Conservation (phyloP, 2,797 vertebrate genomes). For the Lagorchestes hirsutus region DNA sequence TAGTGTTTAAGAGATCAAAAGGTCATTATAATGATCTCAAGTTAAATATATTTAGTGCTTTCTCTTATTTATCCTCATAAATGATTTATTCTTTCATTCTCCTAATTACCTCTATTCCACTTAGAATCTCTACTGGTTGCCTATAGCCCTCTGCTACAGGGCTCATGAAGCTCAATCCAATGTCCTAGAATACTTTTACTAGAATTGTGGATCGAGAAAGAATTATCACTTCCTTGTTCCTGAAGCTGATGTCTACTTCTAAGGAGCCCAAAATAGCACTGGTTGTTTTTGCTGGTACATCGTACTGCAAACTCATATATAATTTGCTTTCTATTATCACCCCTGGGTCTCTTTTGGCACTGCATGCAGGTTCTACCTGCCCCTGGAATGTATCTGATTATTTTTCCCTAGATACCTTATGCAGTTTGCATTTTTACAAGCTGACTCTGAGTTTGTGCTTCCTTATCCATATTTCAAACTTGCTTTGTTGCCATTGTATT, state of each 20-base stretch:
- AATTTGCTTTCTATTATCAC: slow-evolving; percentile 54
- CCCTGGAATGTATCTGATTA: slow-evolving; percentile 36
- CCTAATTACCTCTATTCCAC: background rate
- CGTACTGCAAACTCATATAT: background rate
- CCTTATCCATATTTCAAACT: background rate
- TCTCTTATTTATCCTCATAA: background rate
- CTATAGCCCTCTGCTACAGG: background rate
- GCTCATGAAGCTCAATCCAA: background rate
- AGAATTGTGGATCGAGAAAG: background rate
- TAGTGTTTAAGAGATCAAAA: background rate
- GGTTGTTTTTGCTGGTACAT: slow-evolving; percentile 9
- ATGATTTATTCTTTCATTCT: background rate
- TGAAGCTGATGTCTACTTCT: slow-evolving; percentile 33
- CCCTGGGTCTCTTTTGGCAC: slow-evolving; percentile 12
- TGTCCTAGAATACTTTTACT: background rate
- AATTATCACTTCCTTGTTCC: background rate
- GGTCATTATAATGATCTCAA: background rate
- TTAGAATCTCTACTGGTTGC: slow-evolving; percentile 12
- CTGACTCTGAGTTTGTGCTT: slow-evolving; percentile 17
- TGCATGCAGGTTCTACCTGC: slow-evolving; percentile 36
- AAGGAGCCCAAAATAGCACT: slow-evolving; percentile 26
- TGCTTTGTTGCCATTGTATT: slow-evolving; percentile 22
- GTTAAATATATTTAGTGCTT: background rate
- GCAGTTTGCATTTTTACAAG: slow-evolving; percentile 64
- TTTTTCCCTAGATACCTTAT: slow-evolving; percentile 23